Evolutionary conservation across 92 coral and sea anemone species (phyloP), one percentile per base, ranked within the genome.

Genomic region (Umimayanthus kanabou): DNA sequence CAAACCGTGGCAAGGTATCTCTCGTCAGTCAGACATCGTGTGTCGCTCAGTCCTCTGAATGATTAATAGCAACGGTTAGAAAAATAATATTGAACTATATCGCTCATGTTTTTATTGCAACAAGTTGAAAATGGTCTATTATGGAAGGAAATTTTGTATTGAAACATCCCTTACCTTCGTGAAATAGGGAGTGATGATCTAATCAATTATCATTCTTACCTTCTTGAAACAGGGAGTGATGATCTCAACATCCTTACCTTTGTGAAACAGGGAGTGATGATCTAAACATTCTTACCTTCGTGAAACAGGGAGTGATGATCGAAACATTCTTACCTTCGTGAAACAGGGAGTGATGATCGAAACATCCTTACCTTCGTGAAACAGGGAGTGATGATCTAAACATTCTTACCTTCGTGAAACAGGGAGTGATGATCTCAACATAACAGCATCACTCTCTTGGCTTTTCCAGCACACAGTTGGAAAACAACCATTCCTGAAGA

Each of bases 401-500:
- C 58, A 85, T 37, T 57, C 53, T 65, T 92, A 97, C 99, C 99
- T 88, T 82, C 99, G 92, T 81, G 85, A 80, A 1, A 79, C 30
- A 39, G 93, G 77, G 16, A 93, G 85, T 0, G 98, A 89, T 49
- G 97, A 94, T 75, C 99, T 93, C 14, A 97, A 79, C 95, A 97
- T 91, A 8, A 92, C 92, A 45, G 95, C 92, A 15, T 91, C 95
- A 80, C 91, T 92, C 42, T 67, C 88, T 42, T 77, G 72, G 73
- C 92, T 94, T 85, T 53, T 53, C 98, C 98, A 97, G 76, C 99
- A 97, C 20, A 95, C 94, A 33, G 95, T 93, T 26, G 99, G 99
- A 42, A 91, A 93, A 82, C 97, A 90, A 18, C 92, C 85, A 69
- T 84, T 91, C 78, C 97, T 94, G 39, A 39, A 64, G 47, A 85